Base-by-base conservation (phyloP, 1,140 invertebrate genomes). In the Conus ventricosus region DNA sequence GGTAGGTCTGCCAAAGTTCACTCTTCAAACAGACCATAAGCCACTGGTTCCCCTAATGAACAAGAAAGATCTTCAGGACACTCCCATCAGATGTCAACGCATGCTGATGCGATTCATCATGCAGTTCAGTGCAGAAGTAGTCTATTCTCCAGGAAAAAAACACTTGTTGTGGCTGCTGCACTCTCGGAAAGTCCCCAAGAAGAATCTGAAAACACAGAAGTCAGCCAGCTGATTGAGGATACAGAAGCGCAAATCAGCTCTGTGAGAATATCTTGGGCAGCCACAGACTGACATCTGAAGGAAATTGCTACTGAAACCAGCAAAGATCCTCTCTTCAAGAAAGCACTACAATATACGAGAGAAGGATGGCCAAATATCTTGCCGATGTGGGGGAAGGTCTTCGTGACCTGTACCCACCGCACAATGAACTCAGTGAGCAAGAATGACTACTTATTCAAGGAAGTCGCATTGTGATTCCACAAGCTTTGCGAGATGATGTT, bases 1-100 rank as follows among this genome's bases (percentile, higher is more conserved):
- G 6, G 94, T 91, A 89, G 82, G 96, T 94, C 83, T 92, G 90
- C 51, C 89, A 91, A 10, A 60, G 27, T 90, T 93, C 53, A 85
- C 80, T 57, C 84, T 95, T 3, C 5, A 84, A 76, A 95, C 93
- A 15, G 94, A 95, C 87, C 93, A 95, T 51, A 93, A 94, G 85
- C 94, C 94, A 1, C 86, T 95, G 54, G 90, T 94, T n/a, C 89
- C 88, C 4, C n/a, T 91, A 7, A 89, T 92, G 5, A 90, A 88
- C 84, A 89, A 13, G 76, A 39, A 89, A 75, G 88, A 90, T 75
- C 15, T 92, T 5, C 81, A 88, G 7, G 75, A 87, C 80, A 60
- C 75, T 11, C 90, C 91, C 23, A 0, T 89, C 0, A 53, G 85
- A 84, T 90, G 90, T 78, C 91, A 92, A 80, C 11, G 91, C 55